phyloP scores from a whole-genome alignment of 2,797 vertebrate species.

The Hemitrygon akajei region DNA sequence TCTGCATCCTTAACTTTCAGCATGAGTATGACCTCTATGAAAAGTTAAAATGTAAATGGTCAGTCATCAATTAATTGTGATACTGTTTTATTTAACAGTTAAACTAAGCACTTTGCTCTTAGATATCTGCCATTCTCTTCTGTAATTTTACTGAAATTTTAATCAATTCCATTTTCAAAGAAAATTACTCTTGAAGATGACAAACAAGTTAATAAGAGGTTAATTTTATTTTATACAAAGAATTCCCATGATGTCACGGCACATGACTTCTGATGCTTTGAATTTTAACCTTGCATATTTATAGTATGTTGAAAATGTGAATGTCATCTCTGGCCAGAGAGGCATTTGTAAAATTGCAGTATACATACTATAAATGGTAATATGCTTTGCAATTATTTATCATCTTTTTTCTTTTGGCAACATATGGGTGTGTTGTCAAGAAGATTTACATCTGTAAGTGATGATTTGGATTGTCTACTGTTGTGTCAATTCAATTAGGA shows the following conservation, averaged over 20 bases:
- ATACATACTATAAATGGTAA: conserved; percentile 20
- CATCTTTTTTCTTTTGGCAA: background rate
- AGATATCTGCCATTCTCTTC: background rate
- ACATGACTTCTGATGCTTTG: conserved; percentile 8
- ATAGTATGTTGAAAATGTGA: background rate
- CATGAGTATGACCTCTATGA: background rate
- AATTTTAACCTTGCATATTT: conserved; percentile 20
- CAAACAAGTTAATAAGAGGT: background rate
- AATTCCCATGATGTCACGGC: background rate
- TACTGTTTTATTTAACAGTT: background rate
- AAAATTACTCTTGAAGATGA: background rate
- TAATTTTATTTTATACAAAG: background rate
- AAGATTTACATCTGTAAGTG: conserved; percentile 2
- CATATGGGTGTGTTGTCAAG: background rate
- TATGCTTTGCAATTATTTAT: background rate
- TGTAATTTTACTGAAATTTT: background rate
- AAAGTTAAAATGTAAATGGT: background rate
- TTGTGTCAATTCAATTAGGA: background rate
- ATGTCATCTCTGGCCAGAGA: background rate
- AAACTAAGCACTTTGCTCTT: background rate
- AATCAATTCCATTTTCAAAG: background rate
- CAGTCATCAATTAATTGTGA: background rate
- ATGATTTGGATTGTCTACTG: background rate
- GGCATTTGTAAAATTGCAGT: conserved; percentile 7
- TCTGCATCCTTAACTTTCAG: background rate